Evolutionary conservation across 2,797 vertebrate species (phyloP).

Genomic region (Sebastes baramenuke): DNA sequence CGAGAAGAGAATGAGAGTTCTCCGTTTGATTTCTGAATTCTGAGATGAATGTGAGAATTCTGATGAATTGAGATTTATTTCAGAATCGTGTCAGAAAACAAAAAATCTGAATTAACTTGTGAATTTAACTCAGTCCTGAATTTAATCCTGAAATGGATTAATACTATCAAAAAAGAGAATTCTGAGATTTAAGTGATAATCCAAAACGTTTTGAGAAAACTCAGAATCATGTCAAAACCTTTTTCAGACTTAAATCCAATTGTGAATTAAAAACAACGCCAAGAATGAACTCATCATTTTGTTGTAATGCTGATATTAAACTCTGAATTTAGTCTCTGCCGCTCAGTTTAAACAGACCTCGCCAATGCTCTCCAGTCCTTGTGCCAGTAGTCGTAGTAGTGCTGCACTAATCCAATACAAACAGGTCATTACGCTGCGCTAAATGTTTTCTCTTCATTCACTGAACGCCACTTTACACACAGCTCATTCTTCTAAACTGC

Average conservation of each 20-base stretch:
- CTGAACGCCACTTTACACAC: slow-evolving; percentile 5
- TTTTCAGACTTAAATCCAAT: background rate
- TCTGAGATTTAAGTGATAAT: background rate
- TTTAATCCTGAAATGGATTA: background rate
- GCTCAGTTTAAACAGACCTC: slow-evolving; percentile 8
- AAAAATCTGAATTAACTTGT: too few species aligned
- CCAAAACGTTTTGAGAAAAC: background rate
- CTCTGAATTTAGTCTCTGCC: too few species aligned
- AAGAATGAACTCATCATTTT: background rate
- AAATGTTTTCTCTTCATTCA: slow-evolving; percentile 37
- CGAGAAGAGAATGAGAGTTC: background rate
- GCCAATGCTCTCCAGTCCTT: background rate
- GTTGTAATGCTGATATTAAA: background rate
- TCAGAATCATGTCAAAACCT: too few species aligned
- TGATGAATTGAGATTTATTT: background rate
- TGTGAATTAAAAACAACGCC: background rate
- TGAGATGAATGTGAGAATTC: background rate
- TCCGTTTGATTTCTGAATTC: background rate
- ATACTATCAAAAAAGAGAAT: background rate
- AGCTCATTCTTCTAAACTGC: slow-evolving; percentile 15
- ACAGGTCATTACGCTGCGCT: slow-evolving; percentile 17
- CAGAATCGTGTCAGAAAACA: background rate
- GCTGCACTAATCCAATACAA: slow-evolving; percentile 33
- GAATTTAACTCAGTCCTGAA: too few species aligned
- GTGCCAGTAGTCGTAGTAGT: background rate